Evolutionary conservation across 30 jellyfish, hydroid and myxozoan species (phyloP), one percentile per base, ranked within the genome.

Genomic region (Hydractinia symbiolongicarpus): DNA sequence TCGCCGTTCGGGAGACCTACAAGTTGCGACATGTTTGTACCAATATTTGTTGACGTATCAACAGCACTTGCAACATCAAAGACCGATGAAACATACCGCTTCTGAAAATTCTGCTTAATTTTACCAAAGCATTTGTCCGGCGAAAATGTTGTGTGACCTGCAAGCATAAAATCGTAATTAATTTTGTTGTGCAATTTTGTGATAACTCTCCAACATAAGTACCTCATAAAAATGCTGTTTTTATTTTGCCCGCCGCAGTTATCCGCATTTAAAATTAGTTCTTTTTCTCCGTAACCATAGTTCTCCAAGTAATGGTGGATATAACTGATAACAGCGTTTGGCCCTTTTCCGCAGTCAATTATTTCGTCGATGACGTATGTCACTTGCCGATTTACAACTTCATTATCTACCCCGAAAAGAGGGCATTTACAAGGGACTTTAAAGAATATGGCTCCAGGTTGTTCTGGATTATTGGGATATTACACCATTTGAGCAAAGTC

Each of bases 401-500:
- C 74, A 64, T 64, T 51, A 51, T 51, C 4, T n/a, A 64, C 74
- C 19, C 74, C 74, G 40, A 64, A 64, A 44, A 64, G 4, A 64
- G 4, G 74, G 4, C 74, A 64, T 13, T 64, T 64, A 7, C 74
- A 4, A 6, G 74, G 74, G 7, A 64, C 74, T 64, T 64, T 64
- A 13, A 64, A 64, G 17, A n/a, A 64, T n/a, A 64, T 64, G 17
- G 74, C 19, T 6, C 74, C 74, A 64, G 74, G 74, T 64, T 64
- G 74, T n/a, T 64, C 74, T 7, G 74, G 74, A 6, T 64, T 64
- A 64, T 64, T 44, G 9, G 74, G 74, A 64, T 64, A 64, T 64
- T 64, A 6, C 74, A 64, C 74, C 74, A 64, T 64, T 13, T 64
- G 74, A n/a, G 74, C 74, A 13, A 64, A 64, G 16, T 64, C 74